Percentiles rank a stretch among this genome's conserved stretches.
phyloP scores from a whole-genome alignment of 2,888 invertebrate species.

The Synergus japonicus region DNA sequence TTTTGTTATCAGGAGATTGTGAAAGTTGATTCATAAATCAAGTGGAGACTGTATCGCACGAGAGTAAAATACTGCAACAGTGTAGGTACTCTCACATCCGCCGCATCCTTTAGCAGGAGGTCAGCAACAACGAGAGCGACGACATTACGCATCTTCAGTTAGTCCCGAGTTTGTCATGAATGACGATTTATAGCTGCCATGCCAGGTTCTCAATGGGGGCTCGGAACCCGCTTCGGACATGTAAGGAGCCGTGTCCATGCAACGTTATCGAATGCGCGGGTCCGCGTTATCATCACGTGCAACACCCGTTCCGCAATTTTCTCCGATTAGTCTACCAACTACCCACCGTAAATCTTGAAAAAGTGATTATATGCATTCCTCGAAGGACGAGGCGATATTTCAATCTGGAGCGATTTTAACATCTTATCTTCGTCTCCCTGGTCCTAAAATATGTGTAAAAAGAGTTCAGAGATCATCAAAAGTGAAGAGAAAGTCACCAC shows the following conservation, averaged over 20 bases:
- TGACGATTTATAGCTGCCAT: constrained; percentile 64
- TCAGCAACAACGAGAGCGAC: constrained; percentile 15
- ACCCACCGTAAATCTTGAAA: constrained; percentile 8
- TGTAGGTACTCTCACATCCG: neutral
- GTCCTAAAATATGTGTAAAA: neutral
- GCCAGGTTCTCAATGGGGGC: constrained; percentile 49
- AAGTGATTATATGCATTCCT: constrained; percentile 12
- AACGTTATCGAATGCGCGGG: constrained; percentile 14
- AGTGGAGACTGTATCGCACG: neutral
- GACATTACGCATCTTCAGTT: constrained; percentile 49
- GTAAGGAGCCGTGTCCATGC: constrained; percentile 19
- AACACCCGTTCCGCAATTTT: constrained; percentile 19
- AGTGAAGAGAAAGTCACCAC: neutral
- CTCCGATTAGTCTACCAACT: constrained; percentile 15
- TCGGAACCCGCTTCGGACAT: constrained; percentile 24
- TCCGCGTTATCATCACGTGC: constrained; percentile 5
- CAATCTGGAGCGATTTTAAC: neutral
- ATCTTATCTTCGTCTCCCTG: neutral
- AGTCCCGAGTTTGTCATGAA: constrained; percentile 67
- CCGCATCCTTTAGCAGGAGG: constrained; percentile 5
- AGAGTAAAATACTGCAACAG: neutral
- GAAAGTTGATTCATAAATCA: constrained; percentile 1
- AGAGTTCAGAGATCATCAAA: neutral
- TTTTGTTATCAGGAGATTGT: neutral
- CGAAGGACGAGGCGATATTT: constrained; percentile 3